These are phyloP conservation scores for Gambusia holbrooki DNA, from an alignment of 2,113 vertebrate genomes.

Conservation along the genomic window DNA sequence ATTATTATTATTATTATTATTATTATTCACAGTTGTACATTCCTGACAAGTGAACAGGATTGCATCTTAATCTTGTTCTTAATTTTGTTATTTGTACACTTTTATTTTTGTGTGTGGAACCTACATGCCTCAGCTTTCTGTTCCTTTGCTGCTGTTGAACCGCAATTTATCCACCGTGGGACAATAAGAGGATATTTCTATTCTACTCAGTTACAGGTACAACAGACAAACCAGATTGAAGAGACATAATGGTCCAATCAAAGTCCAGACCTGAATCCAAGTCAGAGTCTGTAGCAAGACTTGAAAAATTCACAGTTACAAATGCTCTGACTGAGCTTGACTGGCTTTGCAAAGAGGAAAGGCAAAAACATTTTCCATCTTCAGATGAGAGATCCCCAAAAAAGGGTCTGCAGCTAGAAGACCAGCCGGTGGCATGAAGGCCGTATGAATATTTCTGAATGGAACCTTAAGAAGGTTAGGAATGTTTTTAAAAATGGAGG, in stretches of 20 bases:
- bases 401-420: neutral
- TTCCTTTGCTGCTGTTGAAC: too few species aligned
- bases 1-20: too few species aligned
- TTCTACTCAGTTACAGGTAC: too few species aligned
- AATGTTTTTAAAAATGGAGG: constrained; percentile 4
- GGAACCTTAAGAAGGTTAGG: neutral
- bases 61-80: too few species aligned
- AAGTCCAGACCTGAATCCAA: neutral
- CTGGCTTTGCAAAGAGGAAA: neutral
- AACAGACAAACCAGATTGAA: neutral
- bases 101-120: too few species aligned
- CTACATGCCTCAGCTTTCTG: too few species aligned
- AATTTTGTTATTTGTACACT: too few species aligned
- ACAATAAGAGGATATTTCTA: too few species aligned
- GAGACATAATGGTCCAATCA: neutral
- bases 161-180: too few species aligned
- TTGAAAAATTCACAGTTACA: neutral
- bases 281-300: neutral
- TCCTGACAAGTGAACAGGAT: too few species aligned
- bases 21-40: too few species aligned
- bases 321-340: neutral
- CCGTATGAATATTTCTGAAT: neutral
- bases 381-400: neutral
- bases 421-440: neutral
- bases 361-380: neutral